These are phyloP conservation scores for Drosophila pseudoobscura DNA, from an alignment of 1,140 invertebrate species.

Conservation along the genomic window DNA sequence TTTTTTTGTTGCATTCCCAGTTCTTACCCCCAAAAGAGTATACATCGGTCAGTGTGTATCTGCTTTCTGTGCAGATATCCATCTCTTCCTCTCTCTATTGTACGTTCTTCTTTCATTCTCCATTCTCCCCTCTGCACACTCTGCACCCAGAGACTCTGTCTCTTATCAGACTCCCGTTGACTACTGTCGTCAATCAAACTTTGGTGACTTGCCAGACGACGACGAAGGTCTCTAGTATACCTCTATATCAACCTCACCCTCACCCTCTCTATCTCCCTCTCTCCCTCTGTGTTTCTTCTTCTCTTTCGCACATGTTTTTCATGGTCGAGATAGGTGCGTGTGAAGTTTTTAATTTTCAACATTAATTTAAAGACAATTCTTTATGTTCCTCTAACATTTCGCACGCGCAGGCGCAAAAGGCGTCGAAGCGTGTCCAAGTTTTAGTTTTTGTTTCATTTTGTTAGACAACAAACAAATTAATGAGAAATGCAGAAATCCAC, in stretches of 20 bases:
- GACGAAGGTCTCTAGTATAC: conserved; percentile 3
- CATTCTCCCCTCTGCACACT: conserved; percentile 1
- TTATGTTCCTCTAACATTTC: conserved; percentile 28
- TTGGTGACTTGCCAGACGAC: conserved; percentile 18
- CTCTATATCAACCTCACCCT: conserved; percentile 1
- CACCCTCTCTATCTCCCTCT: background rate
- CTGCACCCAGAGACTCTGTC: conserved; percentile 23
- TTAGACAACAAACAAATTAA: conserved; percentile 23
- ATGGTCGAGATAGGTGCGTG: conserved; percentile 56
- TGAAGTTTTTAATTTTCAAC: conserved; percentile 79
- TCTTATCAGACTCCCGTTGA: conserved; percentile 48
- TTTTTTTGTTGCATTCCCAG: background rate
- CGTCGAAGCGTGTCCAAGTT: conserved; percentile 65
- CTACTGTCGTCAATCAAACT: conserved; percentile 62
- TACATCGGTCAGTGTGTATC: conserved; percentile 6
- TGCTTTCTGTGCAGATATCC: conserved; percentile 14
- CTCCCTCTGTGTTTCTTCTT: background rate
- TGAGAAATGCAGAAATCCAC: conserved; percentile 43
- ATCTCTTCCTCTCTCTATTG: conserved; percentile 19
- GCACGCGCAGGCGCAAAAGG: conserved; percentile 48
- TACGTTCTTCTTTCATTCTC: background rate
- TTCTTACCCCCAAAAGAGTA: background rate
- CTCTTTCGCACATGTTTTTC: conserved; percentile 18
- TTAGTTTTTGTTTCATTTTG: background rate
- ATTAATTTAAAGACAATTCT: conserved; percentile 78